Percentiles rank a stretch among this genome's conserved stretches.
Conservation (phyloP, 2,888 invertebrate species). For the Drosophila flavopinicola region DNA sequence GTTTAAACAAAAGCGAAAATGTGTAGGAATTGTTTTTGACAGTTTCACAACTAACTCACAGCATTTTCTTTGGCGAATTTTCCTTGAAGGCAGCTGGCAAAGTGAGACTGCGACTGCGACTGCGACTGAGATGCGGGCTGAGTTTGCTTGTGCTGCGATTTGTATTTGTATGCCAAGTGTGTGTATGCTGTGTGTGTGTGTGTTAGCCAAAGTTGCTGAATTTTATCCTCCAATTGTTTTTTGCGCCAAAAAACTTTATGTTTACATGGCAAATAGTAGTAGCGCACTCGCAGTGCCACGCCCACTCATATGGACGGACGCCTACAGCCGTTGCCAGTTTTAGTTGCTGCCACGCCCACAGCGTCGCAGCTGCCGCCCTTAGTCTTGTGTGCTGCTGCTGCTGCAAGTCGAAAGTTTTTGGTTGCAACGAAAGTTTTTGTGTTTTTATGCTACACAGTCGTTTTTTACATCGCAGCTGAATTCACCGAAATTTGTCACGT, state of each 20-base stretch:
- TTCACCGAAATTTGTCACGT: constrained; percentile 83
- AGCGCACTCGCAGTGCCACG: constrained; percentile 16
- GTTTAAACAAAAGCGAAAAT: constrained; percentile 41
- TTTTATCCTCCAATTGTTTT: constrained; percentile 74
- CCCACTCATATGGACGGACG: constrained; percentile 27
- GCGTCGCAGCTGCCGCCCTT: not conserved
- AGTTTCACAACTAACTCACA: constrained; percentile 5
- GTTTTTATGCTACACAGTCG: constrained; percentile 57
- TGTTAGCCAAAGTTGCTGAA: constrained; percentile 37
- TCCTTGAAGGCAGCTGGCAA: constrained; percentile 16
- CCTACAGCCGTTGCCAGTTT: constrained; percentile 31
- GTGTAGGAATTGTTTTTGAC: constrained; percentile 23
- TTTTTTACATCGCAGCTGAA: constrained; percentile 66
- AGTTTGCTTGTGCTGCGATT: constrained; percentile 34
- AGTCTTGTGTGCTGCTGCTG: constrained; percentile 8
- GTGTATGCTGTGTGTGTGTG: too few species aligned
- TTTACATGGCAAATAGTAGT: constrained; percentile 72
- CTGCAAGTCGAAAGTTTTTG: constrained; percentile 64
- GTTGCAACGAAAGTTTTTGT: constrained; percentile 78
- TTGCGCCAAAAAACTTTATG: constrained; percentile 73
- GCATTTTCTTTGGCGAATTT: constrained; percentile 50
- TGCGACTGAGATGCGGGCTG: constrained; percentile 64
- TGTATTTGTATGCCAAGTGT: constrained; percentile 39
- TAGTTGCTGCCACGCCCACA: constrained; percentile 58
- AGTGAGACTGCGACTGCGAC: too few species aligned